phyloP scores from a whole-genome alignment of 2,113 vertebrate genomes.

The Gopherus flavomarginatus region DNA sequence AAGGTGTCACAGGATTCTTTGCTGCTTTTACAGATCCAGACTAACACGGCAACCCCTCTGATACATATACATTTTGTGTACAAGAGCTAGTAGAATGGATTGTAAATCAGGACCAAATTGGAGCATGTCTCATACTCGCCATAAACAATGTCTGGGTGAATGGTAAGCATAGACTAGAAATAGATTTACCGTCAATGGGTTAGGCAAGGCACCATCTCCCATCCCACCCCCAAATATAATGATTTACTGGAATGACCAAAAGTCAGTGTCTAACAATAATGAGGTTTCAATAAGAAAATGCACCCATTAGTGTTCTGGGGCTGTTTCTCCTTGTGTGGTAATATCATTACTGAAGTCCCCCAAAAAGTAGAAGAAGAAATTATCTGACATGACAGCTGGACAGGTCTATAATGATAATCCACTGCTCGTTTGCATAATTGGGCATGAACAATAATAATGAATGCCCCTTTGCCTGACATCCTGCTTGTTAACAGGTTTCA shows the following conservation, averaged over 20 bases:
- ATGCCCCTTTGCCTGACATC: background rate
- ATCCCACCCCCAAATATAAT: slow-evolving; percentile 11
- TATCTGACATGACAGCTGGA: background rate
- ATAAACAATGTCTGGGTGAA: background rate
- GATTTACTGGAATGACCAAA: slow-evolving; percentile 22
- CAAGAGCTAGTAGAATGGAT: background rate
- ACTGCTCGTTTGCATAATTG: slow-evolving; percentile 19
- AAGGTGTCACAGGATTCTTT: too few relatives aligned
- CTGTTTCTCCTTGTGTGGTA: slow-evolving; percentile 4
- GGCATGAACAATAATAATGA: slow-evolving; percentile 24
- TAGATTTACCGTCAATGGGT: background rate
- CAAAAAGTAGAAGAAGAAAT: background rate
- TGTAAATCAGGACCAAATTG: background rate
- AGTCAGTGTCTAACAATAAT: background rate
- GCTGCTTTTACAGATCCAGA: too few relatives aligned
- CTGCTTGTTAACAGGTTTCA: slow-evolving; percentile 21
- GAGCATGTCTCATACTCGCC: background rate
- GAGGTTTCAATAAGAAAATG: background rate
- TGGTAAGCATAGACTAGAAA: background rate
- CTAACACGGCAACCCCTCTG: too few relatives aligned
- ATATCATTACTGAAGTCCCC: background rate
- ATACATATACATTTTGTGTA: background rate
- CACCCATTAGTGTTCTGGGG: background rate
- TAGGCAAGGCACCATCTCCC: background rate
- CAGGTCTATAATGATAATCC: background rate